These are phyloP conservation scores for Acanthis flammea DNA, from an alignment of 2,797 vertebrate species.

Conservation along the genomic window DNA sequence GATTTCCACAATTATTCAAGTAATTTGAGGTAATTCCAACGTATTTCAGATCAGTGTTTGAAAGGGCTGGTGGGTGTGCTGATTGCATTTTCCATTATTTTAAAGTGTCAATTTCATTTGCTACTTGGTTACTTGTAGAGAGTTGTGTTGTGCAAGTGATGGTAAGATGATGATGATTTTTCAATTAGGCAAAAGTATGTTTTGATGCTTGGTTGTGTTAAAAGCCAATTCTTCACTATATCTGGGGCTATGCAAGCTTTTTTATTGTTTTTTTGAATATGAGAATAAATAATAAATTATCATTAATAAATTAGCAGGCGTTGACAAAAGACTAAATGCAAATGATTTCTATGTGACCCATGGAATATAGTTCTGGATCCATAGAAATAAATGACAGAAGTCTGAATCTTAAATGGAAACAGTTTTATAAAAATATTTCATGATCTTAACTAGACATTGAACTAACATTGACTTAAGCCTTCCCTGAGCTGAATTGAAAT, in stretches of 20 bases:
- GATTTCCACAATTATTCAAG: neutral
- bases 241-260: neutral
- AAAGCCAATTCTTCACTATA: neutral
- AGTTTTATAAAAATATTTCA: neutral
- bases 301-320: neutral
- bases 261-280: neutral
- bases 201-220: neutral
- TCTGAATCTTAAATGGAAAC: neutral
- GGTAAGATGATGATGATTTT: neutral
- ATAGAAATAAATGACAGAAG: neutral
- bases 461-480: neutral
- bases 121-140: neutral
- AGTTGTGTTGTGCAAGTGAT: neutral
- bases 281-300: neutral
- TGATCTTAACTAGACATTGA: neutral
- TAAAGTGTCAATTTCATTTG: neutral
- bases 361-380: neutral
- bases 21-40: neutral
- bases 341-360: neutral
- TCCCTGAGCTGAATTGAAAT: neutral
- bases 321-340: neutral
- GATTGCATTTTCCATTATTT: neutral
- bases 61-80: neutral
- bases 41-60: neutral
- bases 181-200: neutral